These are phyloP conservation scores for Sinotaia quadrata DNA, from an alignment of 2,888 invertebrate species.

Conservation along the genomic window DNA sequence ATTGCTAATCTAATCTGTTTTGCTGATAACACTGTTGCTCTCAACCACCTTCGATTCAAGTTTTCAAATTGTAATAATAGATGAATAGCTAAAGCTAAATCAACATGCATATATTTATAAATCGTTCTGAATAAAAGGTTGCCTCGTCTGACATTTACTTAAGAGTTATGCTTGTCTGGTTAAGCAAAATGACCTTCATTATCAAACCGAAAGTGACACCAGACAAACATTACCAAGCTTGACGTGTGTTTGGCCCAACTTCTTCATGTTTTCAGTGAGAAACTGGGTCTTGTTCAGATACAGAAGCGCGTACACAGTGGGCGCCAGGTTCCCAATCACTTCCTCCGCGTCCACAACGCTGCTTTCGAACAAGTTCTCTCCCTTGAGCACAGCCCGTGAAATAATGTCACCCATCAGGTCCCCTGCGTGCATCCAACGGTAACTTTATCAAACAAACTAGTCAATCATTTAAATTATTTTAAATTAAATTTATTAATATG, in stretches of 20 bases:
- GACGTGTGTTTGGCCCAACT: constrained; percentile 19
- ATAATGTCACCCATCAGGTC: constrained; percentile 44
- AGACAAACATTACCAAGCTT: constrained; percentile 15
- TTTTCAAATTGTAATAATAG: too few species aligned
- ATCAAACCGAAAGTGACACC: not conserved
- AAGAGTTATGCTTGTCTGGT: too few species aligned
- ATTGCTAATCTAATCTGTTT: too few species aligned
- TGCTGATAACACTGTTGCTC: too few species aligned
- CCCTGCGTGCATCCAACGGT: too few species aligned
- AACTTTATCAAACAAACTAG: too few species aligned
- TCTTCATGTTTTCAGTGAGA: constrained; percentile 21
- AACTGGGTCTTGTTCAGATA: constrained; percentile 27
- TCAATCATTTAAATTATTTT: not conserved
- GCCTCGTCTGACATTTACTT: too few species aligned
- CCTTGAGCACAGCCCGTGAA: constrained; percentile 31
- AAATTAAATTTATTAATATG: not conserved
- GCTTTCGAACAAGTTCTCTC: constrained; percentile 30
- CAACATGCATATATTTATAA: too few species aligned
- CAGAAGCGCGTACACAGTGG: constrained; percentile 33
- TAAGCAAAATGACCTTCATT: too few species aligned
- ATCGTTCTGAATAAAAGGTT: too few species aligned
- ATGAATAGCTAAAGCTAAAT: too few species aligned
- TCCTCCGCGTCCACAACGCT: constrained; percentile 35
- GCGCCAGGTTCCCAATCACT: constrained; percentile 36
- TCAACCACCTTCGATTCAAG: too few species aligned